Base-by-base conservation (phyloP, 1,140 invertebrate species). In the Potamilus streckersoni region DNA sequence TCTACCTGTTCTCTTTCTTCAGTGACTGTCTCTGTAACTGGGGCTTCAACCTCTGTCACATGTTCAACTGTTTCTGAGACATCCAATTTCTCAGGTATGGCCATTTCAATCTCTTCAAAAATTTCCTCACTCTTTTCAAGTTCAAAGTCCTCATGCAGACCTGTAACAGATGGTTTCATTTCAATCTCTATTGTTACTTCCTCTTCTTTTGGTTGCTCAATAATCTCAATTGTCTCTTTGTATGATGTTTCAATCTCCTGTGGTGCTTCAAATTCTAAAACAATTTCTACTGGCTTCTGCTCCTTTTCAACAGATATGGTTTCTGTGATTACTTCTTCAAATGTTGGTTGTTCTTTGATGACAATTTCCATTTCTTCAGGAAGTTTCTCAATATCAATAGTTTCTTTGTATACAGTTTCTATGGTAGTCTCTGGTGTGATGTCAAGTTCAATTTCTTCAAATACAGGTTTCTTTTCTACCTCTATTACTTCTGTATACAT, bases 311-410 rank as follows among this genome's bases (percentile, higher is more conserved):
- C 61, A 78, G 71, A 68, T 20, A 62, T 49, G 60, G 31, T 62
- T 67, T 74, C 71, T 56, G 65, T 13, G 58, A 17, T 17, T 57
- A 69, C 56, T 72, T 69, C 61, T 55, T 19, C 31, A 19, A 70
- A 11, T 59, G 19, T 49, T 27, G 68, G 57, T 20, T 14, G 57
- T 17, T 19, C 59, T 70, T 57, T 2, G 23, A 20, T 70, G 3
- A 27, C 31, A 60, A 19, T 5, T 56, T 49, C 63, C 14, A n/a
- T 19, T 61, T 16, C 17, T 62, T 57, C 61, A 38, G 56, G n/a
- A 15, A 69, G 56, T 69, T 59, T 23, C n/a, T 23, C 31, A 57
- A 73, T 27, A 19, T 73, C 71, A 73, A 73, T 64, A 56, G n/a
- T 65, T 64, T 73, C 71, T 62, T 38, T 71, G 20, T 61, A 14